These are phyloP conservation scores for Syngnathus scovelli DNA, from an alignment of 2,113 vertebrate species.

Conservation along the genomic window DNA sequence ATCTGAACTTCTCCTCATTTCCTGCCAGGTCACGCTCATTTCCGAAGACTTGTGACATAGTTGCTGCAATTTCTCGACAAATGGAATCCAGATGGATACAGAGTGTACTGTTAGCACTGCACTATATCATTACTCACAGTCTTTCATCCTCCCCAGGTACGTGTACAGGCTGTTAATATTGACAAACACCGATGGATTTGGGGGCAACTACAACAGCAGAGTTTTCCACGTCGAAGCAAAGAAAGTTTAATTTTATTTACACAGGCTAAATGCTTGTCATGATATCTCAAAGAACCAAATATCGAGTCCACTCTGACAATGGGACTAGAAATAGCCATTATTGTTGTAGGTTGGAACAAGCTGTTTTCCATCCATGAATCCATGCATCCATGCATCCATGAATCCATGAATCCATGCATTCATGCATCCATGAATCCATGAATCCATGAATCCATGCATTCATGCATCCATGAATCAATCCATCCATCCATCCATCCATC, in stretches of 20 bases:
- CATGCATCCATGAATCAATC: too few species aligned
- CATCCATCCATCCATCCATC: too few species aligned
- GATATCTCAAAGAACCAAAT: too few species aligned
- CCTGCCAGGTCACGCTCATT: slow-evolving; percentile 59
- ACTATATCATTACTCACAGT: slow-evolving; percentile 40
- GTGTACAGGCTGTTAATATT: not conserved
- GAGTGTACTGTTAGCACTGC: slow-evolving; percentile 51
- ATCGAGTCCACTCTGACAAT: too few species aligned
- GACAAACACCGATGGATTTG: not conserved
- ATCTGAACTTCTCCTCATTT: slow-evolving; percentile 28
- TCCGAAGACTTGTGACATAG: slow-evolving; percentile 52
- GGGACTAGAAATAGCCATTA: too few species aligned
- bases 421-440: too few species aligned
- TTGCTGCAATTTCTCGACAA: slow-evolving; percentile 47
- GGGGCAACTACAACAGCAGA: not conserved
- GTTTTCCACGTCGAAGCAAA: not conserved
- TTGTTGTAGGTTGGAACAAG: too few species aligned
- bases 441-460: too few species aligned
- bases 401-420: too few species aligned
- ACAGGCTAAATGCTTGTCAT: not conserved
- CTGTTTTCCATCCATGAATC: too few species aligned
- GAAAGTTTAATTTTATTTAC: not conserved
- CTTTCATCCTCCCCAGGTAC: not conserved
- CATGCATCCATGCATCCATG: too few species aligned
- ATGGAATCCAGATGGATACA: slow-evolving; percentile 66